phyloP scores from a whole-genome alignment of 2,113 vertebrate species.

The Plectropomus leopardus region DNA sequence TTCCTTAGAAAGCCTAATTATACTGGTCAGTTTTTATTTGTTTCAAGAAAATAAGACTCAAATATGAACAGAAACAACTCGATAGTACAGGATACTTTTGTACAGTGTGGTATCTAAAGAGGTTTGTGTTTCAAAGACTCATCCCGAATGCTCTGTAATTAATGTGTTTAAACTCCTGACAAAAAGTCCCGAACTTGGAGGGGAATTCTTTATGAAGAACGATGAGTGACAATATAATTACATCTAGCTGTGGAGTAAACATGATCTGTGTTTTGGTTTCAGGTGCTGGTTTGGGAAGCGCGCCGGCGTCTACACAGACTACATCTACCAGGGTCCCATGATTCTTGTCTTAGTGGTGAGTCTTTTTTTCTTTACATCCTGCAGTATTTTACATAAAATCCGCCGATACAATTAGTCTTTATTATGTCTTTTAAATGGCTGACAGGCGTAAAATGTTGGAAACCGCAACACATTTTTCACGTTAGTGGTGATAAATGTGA shows the following conservation, averaged over 20 bases:
- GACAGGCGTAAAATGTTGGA: constrained; percentile 17
- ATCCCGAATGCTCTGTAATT: no score
- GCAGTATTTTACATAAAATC: background rate
- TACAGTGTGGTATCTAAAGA: no score
- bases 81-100: no score
- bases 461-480: constrained; percentile 24
- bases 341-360: constrained; percentile 97
- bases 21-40: no score
- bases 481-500: constrained; percentile 34
- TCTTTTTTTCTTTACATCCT: background rate
- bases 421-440: constrained; percentile 9
- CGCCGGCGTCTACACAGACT: constrained; percentile 95
- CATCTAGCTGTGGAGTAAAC: background rate
- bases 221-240: constrained; percentile 2
- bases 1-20: no score
- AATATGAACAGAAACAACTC: no score
- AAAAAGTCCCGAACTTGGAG: constrained; percentile 9
- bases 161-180: background rate
- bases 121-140: no score
- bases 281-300: constrained; percentile 99
- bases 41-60: no score
- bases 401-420: constrained; percentile 33
- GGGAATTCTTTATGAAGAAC: background rate
- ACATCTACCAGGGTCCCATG: constrained; percentile 99
- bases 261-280: constrained; percentile 45